Evolutionary conservation across 1,140 invertebrate species (phyloP), one percentile per base, ranked within the genome.

Genomic region (Gryon sp.): DNA sequence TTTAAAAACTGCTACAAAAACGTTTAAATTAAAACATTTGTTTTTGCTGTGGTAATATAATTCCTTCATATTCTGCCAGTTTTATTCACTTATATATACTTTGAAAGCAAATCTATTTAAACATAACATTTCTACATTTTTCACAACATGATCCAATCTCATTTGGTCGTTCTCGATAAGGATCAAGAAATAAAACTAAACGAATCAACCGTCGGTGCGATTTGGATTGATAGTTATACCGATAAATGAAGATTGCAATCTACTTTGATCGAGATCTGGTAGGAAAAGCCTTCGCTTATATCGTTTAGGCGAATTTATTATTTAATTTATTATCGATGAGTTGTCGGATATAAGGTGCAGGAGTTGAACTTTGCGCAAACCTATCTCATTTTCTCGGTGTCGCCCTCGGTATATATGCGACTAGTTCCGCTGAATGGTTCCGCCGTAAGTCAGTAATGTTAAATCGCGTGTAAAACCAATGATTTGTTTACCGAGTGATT

Each of bases 271-370:
- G 57, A 19, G 68, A 60, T 48, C 28, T 18, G 15, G 19, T 45
- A 41, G 7, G 18, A 11, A 45, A 36, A 20, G 7, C 28, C 30
- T 19, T 52, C 43, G 16, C 4, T 30, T 72, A 63, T 55, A 72
- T 55, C 48, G 69, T 59, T 74, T 57, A 65, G 38, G 19, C 28
- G 30, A 73, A 73, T 66, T 65, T 74, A 74, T 74, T 60, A 60
- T 74, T 68, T 75, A 75, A 75, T 75, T 75, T 75, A 68, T 62
- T 75, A 66, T 75, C 53, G 62, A 75, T 55, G 53, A 75, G 41
- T 60, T 32, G 43, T 53, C 38, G 26, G 22, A 30, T 38, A 40
- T 55, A 60, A 45, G 55, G 22, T 53, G 41, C 32, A 63, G 19
- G 15, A 40, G 7, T 48, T 48, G 26, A 55, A 55, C 38, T 60